Conservation (phyloP, 92 coral and sea anemone species). For the Epizoanthus stellaris region DNA sequence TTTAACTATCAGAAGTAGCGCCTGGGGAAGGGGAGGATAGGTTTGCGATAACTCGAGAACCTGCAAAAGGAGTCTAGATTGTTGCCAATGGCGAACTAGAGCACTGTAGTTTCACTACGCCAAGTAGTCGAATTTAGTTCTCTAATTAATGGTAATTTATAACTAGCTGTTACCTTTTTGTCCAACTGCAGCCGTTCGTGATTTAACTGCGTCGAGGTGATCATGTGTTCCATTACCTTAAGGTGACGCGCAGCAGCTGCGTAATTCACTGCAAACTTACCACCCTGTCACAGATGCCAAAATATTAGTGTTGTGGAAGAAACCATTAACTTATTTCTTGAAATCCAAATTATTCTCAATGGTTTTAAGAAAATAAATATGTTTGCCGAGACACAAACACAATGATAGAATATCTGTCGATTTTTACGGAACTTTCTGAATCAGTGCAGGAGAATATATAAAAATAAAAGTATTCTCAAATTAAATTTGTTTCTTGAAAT, state of each 20-base stretch:
- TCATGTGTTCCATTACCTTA: constrained; percentile 78
- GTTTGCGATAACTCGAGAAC: too few relatives aligned
- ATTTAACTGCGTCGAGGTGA: constrained; percentile 73
- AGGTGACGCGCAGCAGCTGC: constrained; percentile 81
- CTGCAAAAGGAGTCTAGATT: too few relatives aligned
- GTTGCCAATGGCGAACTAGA: too few relatives aligned
- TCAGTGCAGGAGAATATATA: too few relatives aligned
- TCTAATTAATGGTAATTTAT: background rate
- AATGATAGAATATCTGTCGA: too few relatives aligned
- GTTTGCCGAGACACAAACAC: background rate
- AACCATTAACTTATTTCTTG: background rate
- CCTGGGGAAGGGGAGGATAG: too few relatives aligned
- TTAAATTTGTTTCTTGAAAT: too few relatives aligned
- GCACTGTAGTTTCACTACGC: too few relatives aligned
- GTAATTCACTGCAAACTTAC: constrained; percentile 77
- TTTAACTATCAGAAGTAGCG: too few relatives aligned
- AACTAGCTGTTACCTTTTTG: constrained; percentile 67
- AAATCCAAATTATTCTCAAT: background rate
- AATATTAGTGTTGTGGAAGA: background rate
- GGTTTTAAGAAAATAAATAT: background rate
- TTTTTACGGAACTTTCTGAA: too few relatives aligned
- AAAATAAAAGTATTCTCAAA: too few relatives aligned
- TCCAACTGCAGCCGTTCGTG: constrained; percentile 83
- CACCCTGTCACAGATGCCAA: constrained; percentile 50
- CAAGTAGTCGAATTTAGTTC: background rate